Conservation (phyloP, 1,140 invertebrate species). For the Lepidurus couesii region DNA sequence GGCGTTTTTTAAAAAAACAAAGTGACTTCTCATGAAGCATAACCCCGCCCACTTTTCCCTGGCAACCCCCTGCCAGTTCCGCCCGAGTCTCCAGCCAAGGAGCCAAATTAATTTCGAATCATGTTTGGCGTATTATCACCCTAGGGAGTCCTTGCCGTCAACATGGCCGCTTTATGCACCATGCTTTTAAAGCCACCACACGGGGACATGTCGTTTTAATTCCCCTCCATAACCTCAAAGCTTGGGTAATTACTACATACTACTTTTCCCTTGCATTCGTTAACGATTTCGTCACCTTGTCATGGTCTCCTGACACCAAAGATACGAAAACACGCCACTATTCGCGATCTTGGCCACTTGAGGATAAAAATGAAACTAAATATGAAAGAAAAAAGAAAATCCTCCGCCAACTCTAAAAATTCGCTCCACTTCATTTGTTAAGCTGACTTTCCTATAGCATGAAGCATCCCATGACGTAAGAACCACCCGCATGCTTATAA, state of each 20-base stretch:
- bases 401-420: background rate
- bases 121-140: conserved; percentile 13
- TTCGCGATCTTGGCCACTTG: background rate
- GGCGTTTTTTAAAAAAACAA: background rate
- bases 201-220: conserved; percentile 9
- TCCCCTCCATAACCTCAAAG: conserved; percentile 4
- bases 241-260: background rate
- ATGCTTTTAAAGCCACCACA: background rate
- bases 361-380: no score
- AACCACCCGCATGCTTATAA: background rate
- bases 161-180: conserved; percentile 8
- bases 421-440: conserved; percentile 17
- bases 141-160: conserved; percentile 17
- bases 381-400: background rate
- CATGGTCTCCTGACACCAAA: background rate
- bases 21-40: background rate
- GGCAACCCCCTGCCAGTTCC: conserved; percentile 2
- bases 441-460: background rate
- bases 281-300: conserved; percentile 22
- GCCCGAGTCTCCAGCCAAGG: conserved; percentile 20
- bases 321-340: background rate
- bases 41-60: conserved; percentile 17
- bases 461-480: background rate
- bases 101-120: conserved; percentile 22
- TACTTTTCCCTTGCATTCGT: background rate